Percentiles rank a stretch among this genome's conserved stretches.
Conservation (phyloP, 2,797 vertebrate species). For the Karalla daura region DNA sequence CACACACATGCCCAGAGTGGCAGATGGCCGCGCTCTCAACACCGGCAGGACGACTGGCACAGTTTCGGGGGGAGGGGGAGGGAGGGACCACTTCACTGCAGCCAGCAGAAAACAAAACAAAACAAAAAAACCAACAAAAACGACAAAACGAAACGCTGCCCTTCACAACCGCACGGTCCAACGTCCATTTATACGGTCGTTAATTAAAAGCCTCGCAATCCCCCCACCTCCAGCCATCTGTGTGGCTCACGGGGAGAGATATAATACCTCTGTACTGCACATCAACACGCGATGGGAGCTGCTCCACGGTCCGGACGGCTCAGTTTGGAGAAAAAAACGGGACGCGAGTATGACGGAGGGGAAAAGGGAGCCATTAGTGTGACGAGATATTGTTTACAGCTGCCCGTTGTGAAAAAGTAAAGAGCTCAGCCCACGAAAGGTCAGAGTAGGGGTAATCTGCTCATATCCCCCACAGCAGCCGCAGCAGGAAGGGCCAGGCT, state of each 20-base stretch:
- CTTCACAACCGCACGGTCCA: conserved; percentile 37
- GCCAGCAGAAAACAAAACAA: conserved; percentile 35
- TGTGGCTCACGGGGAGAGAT: conserved; percentile 18
- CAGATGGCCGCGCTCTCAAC: conserved; percentile 76
- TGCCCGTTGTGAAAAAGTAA: conserved; percentile 17
- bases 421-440: conserved; percentile 42
- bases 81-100: conserved; percentile 24
- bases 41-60: conserved; percentile 61
- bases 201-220: conserved; percentile 53
- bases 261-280: conserved; percentile 32
- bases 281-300: conserved; percentile 6
- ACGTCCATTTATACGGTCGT: conserved; percentile 44
- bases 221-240: conserved; percentile 51
- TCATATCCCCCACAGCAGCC: conserved; percentile 36
- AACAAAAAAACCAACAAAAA: conserved; percentile 30
- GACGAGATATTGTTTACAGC: conserved; percentile 23
- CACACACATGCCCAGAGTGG: conserved; percentile 33
- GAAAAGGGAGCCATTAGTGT: not conserved
- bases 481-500: conserved; percentile 30
- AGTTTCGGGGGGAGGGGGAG: conserved; percentile 29
- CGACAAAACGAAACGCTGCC: conserved; percentile 27
- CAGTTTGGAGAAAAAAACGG: too few relatives aligned
- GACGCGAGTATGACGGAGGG: not conserved
- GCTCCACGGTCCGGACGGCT: not conserved
- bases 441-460: conserved; percentile 58